These are phyloP conservation scores for Philhelius pedissequus DNA, from an alignment of 2,888 invertebrate genomes.

Conservation along the genomic window DNA sequence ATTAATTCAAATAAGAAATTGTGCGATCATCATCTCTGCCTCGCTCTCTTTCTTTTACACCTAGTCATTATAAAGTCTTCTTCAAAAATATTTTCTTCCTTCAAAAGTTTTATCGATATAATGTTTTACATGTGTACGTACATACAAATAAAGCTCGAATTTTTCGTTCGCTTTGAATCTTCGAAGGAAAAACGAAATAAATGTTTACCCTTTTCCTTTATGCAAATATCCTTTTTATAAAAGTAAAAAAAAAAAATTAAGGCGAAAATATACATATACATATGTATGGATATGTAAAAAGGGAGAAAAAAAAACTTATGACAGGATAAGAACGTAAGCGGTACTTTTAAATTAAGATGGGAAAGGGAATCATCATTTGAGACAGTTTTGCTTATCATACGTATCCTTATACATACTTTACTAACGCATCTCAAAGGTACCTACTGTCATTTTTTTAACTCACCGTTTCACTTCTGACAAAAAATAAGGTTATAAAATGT, in stretches of 20 bases:
- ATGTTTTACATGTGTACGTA: too few species aligned
- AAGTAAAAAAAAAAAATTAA: too few species aligned
- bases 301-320: neutral
- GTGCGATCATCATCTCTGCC: slow-evolving; percentile 42
- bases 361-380: slow-evolving; percentile 13
- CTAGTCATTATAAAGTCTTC: neutral
- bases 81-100: slow-evolving; percentile 4
- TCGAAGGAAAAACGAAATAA: neutral
- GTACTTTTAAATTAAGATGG: slow-evolving; percentile 14
- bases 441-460: neutral
- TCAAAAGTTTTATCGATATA: neutral
- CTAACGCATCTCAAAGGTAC: slow-evolving; percentile 1
- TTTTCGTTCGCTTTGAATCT: neutral
- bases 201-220: slow-evolving; percentile 36
- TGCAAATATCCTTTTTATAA: slow-evolving; percentile 11
- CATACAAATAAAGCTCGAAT: neutral
- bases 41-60: neutral
- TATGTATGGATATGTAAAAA: neutral
- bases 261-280: too few species aligned
- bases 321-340: slow-evolving; percentile 21
- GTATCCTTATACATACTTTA: neutral
- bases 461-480: neutral
- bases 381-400: slow-evolving; percentile 32
- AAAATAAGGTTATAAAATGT: slow-evolving; percentile 55
- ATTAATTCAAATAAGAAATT: slow-evolving; percentile 67